A percentile compares a stretch with the other conserved stretches of the same genome.
Conservation (phyloP, 2,888 invertebrate genomes). For the Metallyticus violacea region DNA sequence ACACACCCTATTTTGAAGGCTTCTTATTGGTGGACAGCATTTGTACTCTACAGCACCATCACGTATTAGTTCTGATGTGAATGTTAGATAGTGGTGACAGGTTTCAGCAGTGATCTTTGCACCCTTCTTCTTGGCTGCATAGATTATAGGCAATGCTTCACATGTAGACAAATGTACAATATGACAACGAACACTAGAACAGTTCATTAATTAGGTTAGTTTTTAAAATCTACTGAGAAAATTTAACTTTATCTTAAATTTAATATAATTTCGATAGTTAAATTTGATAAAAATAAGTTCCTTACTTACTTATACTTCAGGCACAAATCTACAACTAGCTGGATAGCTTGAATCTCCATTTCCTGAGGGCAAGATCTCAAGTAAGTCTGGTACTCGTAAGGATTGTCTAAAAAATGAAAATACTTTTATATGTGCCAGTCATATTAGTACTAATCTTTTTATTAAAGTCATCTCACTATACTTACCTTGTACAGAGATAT, state of each 20-base stretch:
- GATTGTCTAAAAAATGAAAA: slow-evolving; percentile 43
- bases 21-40: slow-evolving; percentile 69
- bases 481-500: slow-evolving; percentile 28
- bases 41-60: slow-evolving; percentile 65
- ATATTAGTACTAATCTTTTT: not conserved
- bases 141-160: slow-evolving; percentile 57
- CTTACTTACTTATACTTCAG: slow-evolving; percentile 53
- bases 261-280: not conserved
- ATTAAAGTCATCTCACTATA: not conserved
- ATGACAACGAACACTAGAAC: slow-evolving; percentile 55
- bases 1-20: slow-evolving; percentile 56
- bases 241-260: no score
- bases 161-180: slow-evolving; percentile 67
- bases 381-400: slow-evolving; percentile 61
- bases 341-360: slow-evolving; percentile 67
- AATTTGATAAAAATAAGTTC: not conserved
- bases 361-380: slow-evolving; percentile 59
- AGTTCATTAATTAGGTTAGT: not conserved
- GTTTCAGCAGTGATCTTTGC: slow-evolving; percentile 66
- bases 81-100: slow-evolving; percentile 67
- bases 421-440: not conserved
- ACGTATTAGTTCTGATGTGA: slow-evolving; percentile 62
- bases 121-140: slow-evolving; percentile 53
- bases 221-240: no score
- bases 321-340: slow-evolving; percentile 57